phyloP scores from a whole-genome alignment of 1,140 invertebrate species.

The Drosophila repleta region DNA sequence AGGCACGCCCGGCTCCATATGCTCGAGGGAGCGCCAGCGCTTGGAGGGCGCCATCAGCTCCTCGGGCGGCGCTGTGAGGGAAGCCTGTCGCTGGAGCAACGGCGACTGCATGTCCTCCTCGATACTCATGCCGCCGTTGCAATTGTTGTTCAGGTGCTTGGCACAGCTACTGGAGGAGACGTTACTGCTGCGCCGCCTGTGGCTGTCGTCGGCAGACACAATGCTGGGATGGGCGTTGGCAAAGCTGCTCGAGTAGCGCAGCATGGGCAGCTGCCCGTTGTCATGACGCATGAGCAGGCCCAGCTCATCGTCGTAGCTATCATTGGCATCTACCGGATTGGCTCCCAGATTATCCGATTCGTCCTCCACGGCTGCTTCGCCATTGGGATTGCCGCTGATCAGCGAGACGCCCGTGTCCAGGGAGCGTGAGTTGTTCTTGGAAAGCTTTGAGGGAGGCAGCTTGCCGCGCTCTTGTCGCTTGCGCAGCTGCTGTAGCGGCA shows the following conservation, averaged over 20 bases:
- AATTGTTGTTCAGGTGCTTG: conserved; percentile 84
- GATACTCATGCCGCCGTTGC: conserved; percentile 83
- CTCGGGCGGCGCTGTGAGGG: conserved; percentile 84
- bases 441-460: conserved; percentile 76
- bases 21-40: conserved; percentile 91
- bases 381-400: conserved; percentile 75
- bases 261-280: conserved; percentile 62
- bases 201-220: conserved; percentile 52
- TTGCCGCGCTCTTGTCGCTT: conserved; percentile 71
- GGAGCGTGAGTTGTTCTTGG: conserved; percentile 80
- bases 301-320: conserved; percentile 76
- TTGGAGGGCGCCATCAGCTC: conserved; percentile 85
- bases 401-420: conserved; percentile 78
- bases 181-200: conserved; percentile 54
- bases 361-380: conserved; percentile 35
- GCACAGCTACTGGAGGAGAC: conserved; percentile 51
- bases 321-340: conserved; percentile 67
- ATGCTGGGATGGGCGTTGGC: conserved; percentile 63
- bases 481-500: conserved; percentile 74
- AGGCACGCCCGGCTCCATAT: conserved; percentile 85
- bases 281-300: conserved; percentile 73
- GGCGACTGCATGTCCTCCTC: conserved; percentile 85
- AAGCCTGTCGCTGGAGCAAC: conserved; percentile 85
- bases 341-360: conserved; percentile 43
- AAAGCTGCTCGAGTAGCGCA: conserved; percentile 62